Percentiles rank a stretch among this genome's conserved stretches.
phyloP scores from a whole-genome alignment of 23 tunicate species.

The Halocynthia aurantium region DNA sequence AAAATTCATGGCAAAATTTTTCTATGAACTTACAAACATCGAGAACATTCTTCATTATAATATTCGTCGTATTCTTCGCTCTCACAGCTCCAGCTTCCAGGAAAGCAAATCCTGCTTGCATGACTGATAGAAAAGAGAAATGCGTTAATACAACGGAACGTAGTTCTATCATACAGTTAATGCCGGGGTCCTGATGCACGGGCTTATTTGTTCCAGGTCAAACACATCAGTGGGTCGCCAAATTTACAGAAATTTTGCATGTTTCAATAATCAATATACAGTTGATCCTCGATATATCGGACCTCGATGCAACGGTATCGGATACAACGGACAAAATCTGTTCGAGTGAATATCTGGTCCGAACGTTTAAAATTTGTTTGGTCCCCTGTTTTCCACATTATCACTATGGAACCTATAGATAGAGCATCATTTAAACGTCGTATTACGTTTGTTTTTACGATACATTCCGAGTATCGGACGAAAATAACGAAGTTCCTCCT shows the following conservation, averaged over 20 bases:
- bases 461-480: no score
- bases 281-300: no score
- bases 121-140: conserved; percentile 34
- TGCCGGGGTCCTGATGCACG: not conserved
- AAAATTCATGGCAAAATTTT: not conserved
- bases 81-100: conserved; percentile 88
- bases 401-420: no score
- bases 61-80: conserved; percentile 74
- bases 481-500: no score
- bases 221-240: conserved; percentile 5
- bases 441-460: no score
- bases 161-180: not conserved
- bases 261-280: no score
- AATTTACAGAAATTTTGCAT: not conserved
- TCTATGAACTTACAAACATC: conserved; percentile 65
- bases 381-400: no score
- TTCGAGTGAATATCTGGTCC: no score
- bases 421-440: no score
- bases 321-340: no score
- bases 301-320: no score
- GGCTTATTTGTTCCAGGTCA: not conserved
- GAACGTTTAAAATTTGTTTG: no score
- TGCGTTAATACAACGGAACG: not conserved
- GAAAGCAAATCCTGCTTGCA: conserved; percentile 92
- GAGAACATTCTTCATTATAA: conserved; percentile 69